Conservation (phyloP, 1,140 invertebrate genomes). For the Drosophila nikananu region DNA sequence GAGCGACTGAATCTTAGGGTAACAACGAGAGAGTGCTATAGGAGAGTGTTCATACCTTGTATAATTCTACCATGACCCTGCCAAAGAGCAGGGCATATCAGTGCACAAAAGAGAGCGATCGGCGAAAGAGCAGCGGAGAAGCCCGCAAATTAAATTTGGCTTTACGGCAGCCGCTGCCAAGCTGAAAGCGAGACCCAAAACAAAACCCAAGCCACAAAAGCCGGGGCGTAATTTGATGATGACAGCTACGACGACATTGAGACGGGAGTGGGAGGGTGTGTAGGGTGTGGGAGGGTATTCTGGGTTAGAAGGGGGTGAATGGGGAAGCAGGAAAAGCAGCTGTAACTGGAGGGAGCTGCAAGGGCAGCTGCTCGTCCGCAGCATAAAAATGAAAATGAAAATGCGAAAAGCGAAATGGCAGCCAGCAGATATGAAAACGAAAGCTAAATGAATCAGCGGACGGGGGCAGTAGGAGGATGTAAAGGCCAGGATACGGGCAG, state of each 20-base stretch:
- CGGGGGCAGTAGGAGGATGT: not conserved
- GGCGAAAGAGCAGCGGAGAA: not conserved
- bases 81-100: slow-evolving; percentile 6
- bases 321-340: not conserved
- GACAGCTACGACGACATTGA: slow-evolving; percentile 60
- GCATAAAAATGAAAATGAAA: slow-evolving; percentile 71
- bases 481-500: slow-evolving; percentile 7
- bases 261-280: not conserved
- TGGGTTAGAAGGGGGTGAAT: not conserved
- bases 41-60: no score
- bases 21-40: no score
- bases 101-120: slow-evolving; percentile 30
- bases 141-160: slow-evolving; percentile 17
- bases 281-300: no score
- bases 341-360: not conserved
- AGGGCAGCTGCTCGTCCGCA: slow-evolving; percentile 26
- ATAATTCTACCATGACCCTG: no score
- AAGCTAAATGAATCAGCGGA: slow-evolving; percentile 52
- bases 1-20: no score
- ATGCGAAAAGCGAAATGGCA: slow-evolving; percentile 47
- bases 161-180: slow-evolving; percentile 1
- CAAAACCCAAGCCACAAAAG: slow-evolving; percentile 67
- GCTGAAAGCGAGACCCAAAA: slow-evolving; percentile 32
- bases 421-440: slow-evolving; percentile 63
- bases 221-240: slow-evolving; percentile 75